phyloP scores from a whole-genome alignment of 2,888 invertebrate species.

The Nemurella pictetii region DNA sequence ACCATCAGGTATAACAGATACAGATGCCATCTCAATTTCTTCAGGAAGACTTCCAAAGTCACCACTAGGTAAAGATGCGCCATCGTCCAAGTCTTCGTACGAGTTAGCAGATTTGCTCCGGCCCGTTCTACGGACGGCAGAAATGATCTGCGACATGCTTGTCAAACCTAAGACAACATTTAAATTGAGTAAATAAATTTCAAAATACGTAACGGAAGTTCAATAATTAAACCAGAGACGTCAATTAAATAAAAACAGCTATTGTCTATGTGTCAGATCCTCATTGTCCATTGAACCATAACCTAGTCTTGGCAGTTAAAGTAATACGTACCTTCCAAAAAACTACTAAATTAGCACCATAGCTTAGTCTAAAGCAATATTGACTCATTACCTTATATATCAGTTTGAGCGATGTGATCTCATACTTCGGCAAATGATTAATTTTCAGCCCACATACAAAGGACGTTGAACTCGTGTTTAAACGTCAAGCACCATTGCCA shows the following conservation, averaged over 20 bases:
- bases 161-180: neutral
- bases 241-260: neutral
- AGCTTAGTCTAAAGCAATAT: neutral
- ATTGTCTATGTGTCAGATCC: constrained; percentile 23
- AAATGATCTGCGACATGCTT: constrained; percentile 36
- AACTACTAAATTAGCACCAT: neutral
- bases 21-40: constrained; percentile 75
- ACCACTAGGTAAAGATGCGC: constrained; percentile 22
- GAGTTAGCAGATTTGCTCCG: constrained; percentile 1
- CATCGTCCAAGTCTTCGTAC: constrained; percentile 41
- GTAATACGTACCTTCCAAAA: neutral
- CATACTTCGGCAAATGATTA: constrained; percentile 9
- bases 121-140: constrained; percentile 33
- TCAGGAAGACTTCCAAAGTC: constrained; percentile 35
- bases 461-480: constrained; percentile 15
- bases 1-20: constrained; percentile 81
- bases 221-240: neutral
- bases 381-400: neutral
- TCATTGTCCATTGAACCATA: constrained; percentile 16
- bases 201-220: neutral
- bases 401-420: neutral
- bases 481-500: neutral
- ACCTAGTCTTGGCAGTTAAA: neutral
- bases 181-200: neutral
- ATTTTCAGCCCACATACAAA: constrained; percentile 24